Conservation (phyloP, 1,140 invertebrate genomes). For the Tribolium madens region DNA sequence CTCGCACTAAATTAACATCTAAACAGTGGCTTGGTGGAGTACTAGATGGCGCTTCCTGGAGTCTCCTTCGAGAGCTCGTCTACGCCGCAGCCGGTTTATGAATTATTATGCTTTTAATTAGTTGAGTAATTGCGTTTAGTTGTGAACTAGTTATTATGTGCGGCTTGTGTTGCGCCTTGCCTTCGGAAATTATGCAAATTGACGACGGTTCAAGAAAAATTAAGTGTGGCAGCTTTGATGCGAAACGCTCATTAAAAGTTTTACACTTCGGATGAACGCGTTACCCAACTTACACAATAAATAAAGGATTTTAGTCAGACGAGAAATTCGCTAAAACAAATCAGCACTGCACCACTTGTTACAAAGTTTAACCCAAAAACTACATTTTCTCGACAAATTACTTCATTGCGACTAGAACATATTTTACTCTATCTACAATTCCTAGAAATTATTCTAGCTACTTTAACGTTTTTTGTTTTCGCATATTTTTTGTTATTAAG, state of each 20-base stretch:
- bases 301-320: too few species aligned
- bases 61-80: neutral
- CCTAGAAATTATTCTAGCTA: too few species aligned
- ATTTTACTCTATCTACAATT: too few species aligned
- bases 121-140: constrained; percentile 51
- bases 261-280: neutral
- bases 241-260: constrained; percentile 17
- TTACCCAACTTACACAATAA: neutral
- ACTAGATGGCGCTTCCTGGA: constrained; percentile 7
- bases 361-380: too few species aligned
- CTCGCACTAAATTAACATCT: constrained; percentile 59
- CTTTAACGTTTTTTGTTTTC: neutral
- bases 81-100: constrained; percentile 38
- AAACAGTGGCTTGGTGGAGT: constrained; percentile 48
- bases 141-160: constrained; percentile 50
- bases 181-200: constrained; percentile 50
- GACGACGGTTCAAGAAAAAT: neutral
- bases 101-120: constrained; percentile 52
- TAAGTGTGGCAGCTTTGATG: constrained; percentile 15
- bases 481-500: too few species aligned
- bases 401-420: neutral
- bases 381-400: neutral
- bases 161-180: constrained; percentile 36
- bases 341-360: too few species aligned
- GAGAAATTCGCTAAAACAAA: too few species aligned